Conservation (phyloP, 2,888 invertebrate genomes). For the Phyllotreta cruciferae region DNA sequence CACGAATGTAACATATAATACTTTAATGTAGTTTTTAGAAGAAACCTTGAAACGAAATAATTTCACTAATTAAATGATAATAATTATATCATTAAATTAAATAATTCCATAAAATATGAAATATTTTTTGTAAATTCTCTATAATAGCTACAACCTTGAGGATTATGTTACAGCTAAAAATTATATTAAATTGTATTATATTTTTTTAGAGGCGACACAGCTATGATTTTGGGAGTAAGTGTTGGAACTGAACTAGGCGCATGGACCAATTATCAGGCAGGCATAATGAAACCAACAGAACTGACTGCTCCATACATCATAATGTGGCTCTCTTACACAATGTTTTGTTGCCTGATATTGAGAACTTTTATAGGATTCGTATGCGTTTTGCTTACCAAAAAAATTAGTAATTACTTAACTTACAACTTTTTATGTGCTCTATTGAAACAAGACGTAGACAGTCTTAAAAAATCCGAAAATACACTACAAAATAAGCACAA, state of each 20-base stretch:
- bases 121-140: not conserved
- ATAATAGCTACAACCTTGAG: not conserved
- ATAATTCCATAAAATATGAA: not conserved
- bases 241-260: conserved; percentile 80
- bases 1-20: not conserved
- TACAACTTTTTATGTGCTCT: conserved; percentile 76
- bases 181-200: not conserved
- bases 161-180: not conserved
- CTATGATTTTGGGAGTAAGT: conserved; percentile 84
- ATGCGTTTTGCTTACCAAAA: conserved; percentile 73
- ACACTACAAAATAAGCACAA: conserved; percentile 74
- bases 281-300: conserved; percentile 69
- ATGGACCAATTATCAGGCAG: conserved; percentile 84
- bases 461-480: conserved; percentile 70
- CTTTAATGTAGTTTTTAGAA: not conserved
- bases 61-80: too few species aligned
- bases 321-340: conserved; percentile 79
- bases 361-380: conserved; percentile 79
- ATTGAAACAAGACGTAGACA: conserved; percentile 70
- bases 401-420: conserved; percentile 72
- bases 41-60: not conserved
- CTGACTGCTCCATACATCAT: conserved; percentile 73
- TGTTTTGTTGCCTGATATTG: conserved; percentile 72
- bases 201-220: conserved; percentile 83
- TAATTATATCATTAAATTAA: too few species aligned